Evolutionary conservation across 2,113 vertebrate species (phyloP).

Genomic region (Pogonocichla stellata): DNA sequence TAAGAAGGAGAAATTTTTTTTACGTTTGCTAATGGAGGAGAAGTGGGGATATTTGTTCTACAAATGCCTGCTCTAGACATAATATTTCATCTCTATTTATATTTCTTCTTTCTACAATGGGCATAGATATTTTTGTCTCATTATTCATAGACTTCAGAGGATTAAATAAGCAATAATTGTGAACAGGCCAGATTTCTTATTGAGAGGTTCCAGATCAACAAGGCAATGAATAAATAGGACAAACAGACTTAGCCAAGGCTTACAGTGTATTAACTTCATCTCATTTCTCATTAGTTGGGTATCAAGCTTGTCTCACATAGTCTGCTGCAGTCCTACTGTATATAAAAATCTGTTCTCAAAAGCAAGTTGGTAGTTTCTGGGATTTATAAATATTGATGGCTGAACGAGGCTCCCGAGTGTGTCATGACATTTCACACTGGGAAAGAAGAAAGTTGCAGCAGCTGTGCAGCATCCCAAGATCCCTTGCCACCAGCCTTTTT

Average conservation of each 20-base stretch:
- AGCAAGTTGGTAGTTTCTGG: neutral
- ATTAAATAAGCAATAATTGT: slow-evolving; percentile 39
- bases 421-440: slow-evolving; percentile 6
- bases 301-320: neutral
- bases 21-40: neutral
- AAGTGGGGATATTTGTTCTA: neutral
- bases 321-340: neutral
- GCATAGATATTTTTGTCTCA: neutral
- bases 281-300: slow-evolving; percentile 37
- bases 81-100: neutral
- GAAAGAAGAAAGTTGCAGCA: neutral
- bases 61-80: neutral
- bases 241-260: slow-evolving; percentile 23
- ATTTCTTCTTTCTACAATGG: neutral
- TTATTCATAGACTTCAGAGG: neutral
- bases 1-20: neutral
- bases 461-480: neutral
- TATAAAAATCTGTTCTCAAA: neutral
- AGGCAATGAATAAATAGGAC: slow-evolving; percentile 2
- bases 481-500: neutral
- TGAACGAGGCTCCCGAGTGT: neutral
- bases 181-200: neutral
- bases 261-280: slow-evolving; percentile 28
- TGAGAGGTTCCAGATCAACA: slow-evolving; percentile 30
- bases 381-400: slow-evolving; percentile 28